These are phyloP conservation scores for Lepidocyrtoides sp. DNA, from an alignment of 2,888 invertebrate species.

Conservation along the genomic window DNA sequence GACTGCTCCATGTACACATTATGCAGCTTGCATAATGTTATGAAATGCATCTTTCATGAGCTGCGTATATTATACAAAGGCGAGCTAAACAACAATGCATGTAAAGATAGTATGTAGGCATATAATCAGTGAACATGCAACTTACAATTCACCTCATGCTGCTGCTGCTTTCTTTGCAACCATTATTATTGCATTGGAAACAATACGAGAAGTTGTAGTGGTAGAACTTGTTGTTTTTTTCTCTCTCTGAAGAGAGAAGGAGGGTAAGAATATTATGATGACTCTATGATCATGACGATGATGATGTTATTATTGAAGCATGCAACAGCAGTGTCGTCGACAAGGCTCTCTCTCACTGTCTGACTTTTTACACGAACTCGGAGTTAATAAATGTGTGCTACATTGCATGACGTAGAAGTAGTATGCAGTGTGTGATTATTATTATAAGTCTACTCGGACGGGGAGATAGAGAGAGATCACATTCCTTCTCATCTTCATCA, in stretches of 20 bases:
- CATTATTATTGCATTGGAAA: constrained; percentile 26
- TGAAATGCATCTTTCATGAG: constrained; percentile 61
- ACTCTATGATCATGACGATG: constrained; percentile 64
- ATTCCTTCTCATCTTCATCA: constrained; percentile 84
- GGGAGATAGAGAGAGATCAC: constrained; percentile 76
- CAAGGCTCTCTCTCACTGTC: constrained; percentile 26
- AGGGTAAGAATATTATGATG: constrained; percentile 65
- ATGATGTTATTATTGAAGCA: constrained; percentile 77
- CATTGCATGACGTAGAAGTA: too few relatives aligned
- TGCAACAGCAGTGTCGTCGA: constrained; percentile 62
- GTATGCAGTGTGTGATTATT: not conserved
- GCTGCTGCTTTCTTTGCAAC: constrained; percentile 54
- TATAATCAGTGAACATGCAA: constrained; percentile 24
- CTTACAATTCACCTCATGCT: constrained; percentile 64
- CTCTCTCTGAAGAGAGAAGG: constrained; percentile 16
- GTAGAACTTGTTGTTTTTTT: not conserved
- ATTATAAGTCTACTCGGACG: not conserved
- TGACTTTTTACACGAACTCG: constrained; percentile 2
- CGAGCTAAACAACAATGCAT: constrained; percentile 22
- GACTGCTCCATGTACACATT: not conserved
- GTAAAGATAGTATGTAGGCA: not conserved
- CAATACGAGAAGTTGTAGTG: not conserved
- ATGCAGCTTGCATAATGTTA: not conserved
- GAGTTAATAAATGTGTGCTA: too few relatives aligned
- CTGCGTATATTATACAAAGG: not conserved